Base-by-base conservation (phyloP, 2,888 invertebrate species). In the Arrhopalites spinosus region DNA sequence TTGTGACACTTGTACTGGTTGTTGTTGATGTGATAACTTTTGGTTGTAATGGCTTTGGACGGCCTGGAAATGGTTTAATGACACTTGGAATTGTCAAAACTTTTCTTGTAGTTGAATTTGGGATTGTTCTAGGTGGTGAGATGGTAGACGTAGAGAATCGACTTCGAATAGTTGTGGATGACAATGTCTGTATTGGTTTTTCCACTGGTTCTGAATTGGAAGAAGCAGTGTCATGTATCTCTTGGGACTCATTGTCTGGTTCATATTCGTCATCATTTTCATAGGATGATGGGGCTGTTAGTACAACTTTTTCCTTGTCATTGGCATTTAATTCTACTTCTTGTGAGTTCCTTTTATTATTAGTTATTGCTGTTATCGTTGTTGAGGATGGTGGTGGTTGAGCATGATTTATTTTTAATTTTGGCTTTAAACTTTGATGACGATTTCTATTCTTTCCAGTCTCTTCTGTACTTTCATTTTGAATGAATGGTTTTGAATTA, bases 171-270 rank as follows among this genome's bases (percentile, higher is more conserved):
- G 68, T 72, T 36, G 56, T 69, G 43, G 23, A 71, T 61, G 53
- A 61, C 67, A 47, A 53, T 45, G 17, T 72, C 66, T 36, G 77
- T 67, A 43, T 76, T 64, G 15, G 73, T 75, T 75, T 78, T 50
- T 76, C 74, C 0, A 73, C 70, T 1, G 69, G 59, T 59, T 75
- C 78, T 7, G 64, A 43, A 67, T 73, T 78, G 64, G 78, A 77
- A 7, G 47, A 73, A 5, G 78, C 77, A 2, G 73, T 73, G 29
- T 70, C 63, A 70, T 64, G 69, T 29, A 53, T 73, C 87, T 76
- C 86, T 78, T 82, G 47, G 84, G 83, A 20, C 83, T 83, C 59
- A 85, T 82, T 63, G 83, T 72, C 77, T 15, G 76, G 45, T 47
- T 77, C 64, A 36, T 73, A 61, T 43, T 75, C 75, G 61, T 84